Evolutionary conservation across 2,888 invertebrate species (phyloP).

Genomic region (Listrodromus nycthemerus): DNA sequence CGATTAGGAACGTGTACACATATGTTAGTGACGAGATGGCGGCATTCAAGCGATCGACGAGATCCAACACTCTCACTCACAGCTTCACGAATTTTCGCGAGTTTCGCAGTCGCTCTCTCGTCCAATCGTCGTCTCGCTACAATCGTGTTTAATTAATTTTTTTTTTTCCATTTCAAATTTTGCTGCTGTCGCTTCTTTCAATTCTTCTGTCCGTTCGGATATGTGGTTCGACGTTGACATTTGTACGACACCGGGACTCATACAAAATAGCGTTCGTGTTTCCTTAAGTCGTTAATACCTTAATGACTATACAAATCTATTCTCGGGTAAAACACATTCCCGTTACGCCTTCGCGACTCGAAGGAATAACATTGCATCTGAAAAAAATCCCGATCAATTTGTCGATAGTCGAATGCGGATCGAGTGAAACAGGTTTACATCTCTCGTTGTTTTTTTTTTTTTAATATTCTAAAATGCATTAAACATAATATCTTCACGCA

Average conservation of each 20-base stretch:
- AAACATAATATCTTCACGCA: neutral
- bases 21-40: conserved; percentile 78
- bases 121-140: conserved; percentile 55
- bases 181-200: conserved; percentile 11
- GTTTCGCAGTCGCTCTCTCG: neutral
- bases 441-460: neutral
- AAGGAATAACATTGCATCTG: conserved; percentile 16
- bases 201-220: conserved; percentile 71
- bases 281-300: conserved; percentile 76
- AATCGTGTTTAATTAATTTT: conserved; percentile 47
- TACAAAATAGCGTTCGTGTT: conserved; percentile 83
- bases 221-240: conserved; percentile 80
- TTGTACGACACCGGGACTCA: conserved; percentile 83
- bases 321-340: conserved; percentile 57
- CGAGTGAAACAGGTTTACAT: neutral
- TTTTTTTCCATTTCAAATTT: conserved; percentile 38
- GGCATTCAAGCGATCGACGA: conserved; percentile 66
- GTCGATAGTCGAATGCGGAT: conserved; percentile 4
- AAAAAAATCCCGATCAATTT: conserved; percentile 46
- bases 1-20: conserved; percentile 83
- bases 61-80: conserved; percentile 54
- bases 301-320: conserved; percentile 76
- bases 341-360: conserved; percentile 68
- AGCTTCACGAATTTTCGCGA: conserved; percentile 12
- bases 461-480: conserved; percentile 22